Conservation (phyloP, 1,140 invertebrate genomes). For the Belonocnema kinseyi region DNA sequence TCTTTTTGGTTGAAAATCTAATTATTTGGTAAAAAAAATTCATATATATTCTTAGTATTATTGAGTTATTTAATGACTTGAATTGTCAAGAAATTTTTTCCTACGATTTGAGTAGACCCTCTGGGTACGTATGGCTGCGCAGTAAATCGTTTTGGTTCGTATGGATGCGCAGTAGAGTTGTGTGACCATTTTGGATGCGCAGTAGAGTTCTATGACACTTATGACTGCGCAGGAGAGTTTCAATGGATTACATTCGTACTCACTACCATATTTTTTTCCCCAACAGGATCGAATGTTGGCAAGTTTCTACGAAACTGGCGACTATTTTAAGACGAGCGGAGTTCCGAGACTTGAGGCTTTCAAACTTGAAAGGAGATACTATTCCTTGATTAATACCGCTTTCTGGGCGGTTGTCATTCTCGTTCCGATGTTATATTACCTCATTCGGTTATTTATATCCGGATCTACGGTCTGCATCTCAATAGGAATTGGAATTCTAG, state of each 20-base stretch:
- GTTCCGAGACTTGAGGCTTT: constrained; percentile 79
- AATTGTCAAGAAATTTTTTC: too few relatives aligned
- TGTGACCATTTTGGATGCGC: too few relatives aligned
- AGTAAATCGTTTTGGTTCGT: too few relatives aligned
- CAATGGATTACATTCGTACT: neutral
- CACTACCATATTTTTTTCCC: neutral
- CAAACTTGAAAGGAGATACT: constrained; percentile 77
- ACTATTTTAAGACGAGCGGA: constrained; percentile 87
- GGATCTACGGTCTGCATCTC: constrained; percentile 84
- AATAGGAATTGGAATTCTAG: constrained; percentile 81
- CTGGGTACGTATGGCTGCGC: too few relatives aligned
- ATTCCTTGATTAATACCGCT: constrained; percentile 83
- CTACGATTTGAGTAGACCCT: too few relatives aligned
- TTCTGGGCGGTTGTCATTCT: constrained; percentile 84
- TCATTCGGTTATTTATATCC: constrained; percentile 82
- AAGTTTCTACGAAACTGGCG: constrained; percentile 88
- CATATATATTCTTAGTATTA: too few relatives aligned
- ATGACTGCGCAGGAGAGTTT: too few relatives aligned
- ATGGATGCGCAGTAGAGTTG: too few relatives aligned
- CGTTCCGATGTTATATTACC: constrained; percentile 83
- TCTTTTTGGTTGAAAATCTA: too few relatives aligned
- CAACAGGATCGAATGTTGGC: constrained; percentile 86
- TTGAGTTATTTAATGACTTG: too few relatives aligned
- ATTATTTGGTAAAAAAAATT: too few relatives aligned
- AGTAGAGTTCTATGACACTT: too few relatives aligned